These are phyloP conservation scores for Eurystomus gularis DNA, from an alignment of 2,113 vertebrate species.

Conservation along the genomic window DNA sequence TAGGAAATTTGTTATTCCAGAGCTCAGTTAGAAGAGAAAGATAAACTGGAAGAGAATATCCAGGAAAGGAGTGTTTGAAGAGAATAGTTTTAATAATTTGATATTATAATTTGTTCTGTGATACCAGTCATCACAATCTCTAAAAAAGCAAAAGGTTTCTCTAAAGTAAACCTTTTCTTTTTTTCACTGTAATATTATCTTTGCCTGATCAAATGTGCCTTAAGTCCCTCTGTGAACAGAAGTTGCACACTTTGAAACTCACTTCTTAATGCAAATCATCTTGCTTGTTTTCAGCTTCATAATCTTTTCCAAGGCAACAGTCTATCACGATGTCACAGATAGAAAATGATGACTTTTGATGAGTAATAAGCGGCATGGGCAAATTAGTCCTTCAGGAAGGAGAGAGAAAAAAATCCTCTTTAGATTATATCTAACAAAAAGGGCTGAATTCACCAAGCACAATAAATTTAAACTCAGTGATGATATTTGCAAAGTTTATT, in stretches of 20 bases:
- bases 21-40: not conserved
- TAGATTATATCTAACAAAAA: constrained; percentile 27
- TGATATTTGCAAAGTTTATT: constrained; percentile 13
- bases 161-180: not conserved
- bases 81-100: not conserved
- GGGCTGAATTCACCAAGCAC: not conserved
- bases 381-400: constrained; percentile 35
- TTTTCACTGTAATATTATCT: not conserved
- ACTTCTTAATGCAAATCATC: constrained; percentile 17
- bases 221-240: constrained; percentile 7
- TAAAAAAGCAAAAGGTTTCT: not conserved
- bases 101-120: not conserved
- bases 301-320: constrained; percentile 4
- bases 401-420: not conserved
- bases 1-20: not conserved
- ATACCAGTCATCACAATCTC: not conserved
- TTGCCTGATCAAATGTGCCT: constrained; percentile 15
- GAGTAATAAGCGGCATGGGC: constrained; percentile 32
- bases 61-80: not conserved
- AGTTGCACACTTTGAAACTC: constrained; percentile 21
- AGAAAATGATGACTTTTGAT: constrained; percentile 38
- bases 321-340: not conserved
- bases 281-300: not conserved
- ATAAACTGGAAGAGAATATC: not conserved
- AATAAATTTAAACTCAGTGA: constrained; percentile 17